Percentiles rank a stretch among this genome's conserved stretches.
These are phyloP conservation scores for Malachius bipustulatus DNA, from an alignment of 2,888 invertebrate species.

Conservation along the genomic window DNA sequence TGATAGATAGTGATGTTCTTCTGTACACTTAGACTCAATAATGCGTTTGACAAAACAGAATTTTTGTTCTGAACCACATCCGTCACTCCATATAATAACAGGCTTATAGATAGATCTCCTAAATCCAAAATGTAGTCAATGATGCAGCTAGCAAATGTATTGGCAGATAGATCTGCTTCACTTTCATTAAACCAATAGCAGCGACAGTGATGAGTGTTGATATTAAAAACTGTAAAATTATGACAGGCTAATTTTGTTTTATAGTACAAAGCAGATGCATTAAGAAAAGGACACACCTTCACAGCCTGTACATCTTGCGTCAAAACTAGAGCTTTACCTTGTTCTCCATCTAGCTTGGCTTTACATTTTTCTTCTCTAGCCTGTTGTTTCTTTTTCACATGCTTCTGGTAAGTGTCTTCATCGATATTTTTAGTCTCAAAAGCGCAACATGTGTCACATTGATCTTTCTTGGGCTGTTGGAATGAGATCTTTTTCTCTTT, in stretches of 20 bases:
- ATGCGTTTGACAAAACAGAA: slow-evolving; percentile 12
- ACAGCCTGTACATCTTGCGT: slow-evolving; percentile 22
- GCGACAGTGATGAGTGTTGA: slow-evolving; percentile 16
- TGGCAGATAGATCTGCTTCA: slow-evolving; percentile 14
- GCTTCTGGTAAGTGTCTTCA: slow-evolving; percentile 18
- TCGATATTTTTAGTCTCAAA: slow-evolving; percentile 19
- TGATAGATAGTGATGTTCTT: slow-evolving; percentile 12
- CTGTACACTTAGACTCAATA: slow-evolving; percentile 14
- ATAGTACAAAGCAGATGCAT: slow-evolving; percentile 20
- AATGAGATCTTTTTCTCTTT: slow-evolving; percentile 18
- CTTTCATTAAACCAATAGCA: slow-evolving; percentile 22
- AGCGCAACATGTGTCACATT: slow-evolving; percentile 19
- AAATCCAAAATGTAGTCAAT: slow-evolving; percentile 5
- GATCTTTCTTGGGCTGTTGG: slow-evolving; percentile 21
- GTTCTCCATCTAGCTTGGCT: slow-evolving; percentile 19
- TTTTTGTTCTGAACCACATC: slow-evolving; percentile 10
- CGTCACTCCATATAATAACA: slow-evolving; percentile 5
- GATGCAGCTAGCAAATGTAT: slow-evolving; percentile 14
- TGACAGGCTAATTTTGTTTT: slow-evolving; percentile 25
- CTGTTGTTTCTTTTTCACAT: slow-evolving; percentile 17
- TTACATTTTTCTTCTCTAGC: slow-evolving; percentile 21
- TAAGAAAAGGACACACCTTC: slow-evolving; percentile 18
- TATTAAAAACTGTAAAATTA: slow-evolving; percentile 24
- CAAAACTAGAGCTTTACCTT: slow-evolving; percentile 15
- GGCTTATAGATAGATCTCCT: too few relatives aligned